Evolutionary conservation across 2,797 vertebrate species (phyloP).

Genomic region (Poeciliopsis paucimaculata): DNA sequence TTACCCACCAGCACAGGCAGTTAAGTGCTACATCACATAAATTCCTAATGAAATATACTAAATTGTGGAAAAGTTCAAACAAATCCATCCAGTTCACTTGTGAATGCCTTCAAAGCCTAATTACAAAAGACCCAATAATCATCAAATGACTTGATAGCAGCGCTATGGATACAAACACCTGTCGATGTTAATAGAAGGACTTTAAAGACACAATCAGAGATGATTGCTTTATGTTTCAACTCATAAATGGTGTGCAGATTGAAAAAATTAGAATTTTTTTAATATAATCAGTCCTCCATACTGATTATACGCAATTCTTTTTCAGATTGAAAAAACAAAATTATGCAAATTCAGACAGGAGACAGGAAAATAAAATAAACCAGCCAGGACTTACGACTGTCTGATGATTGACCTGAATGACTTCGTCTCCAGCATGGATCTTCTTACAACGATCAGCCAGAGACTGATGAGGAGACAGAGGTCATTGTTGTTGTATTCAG

Average conservation of each 20-base stretch:
- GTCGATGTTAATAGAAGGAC: background rate
- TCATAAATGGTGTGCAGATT: conserved; percentile 18
- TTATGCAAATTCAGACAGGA: conserved; percentile 7
- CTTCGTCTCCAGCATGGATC: conserved; percentile 99
- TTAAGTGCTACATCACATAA: background rate
- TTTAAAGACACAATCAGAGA: conserved; percentile 6
- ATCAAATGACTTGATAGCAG: conserved; percentile 9
- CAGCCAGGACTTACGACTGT: conserved; percentile 90
- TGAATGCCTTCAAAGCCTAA: conserved; percentile 21
- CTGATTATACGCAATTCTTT: too few relatives aligned
- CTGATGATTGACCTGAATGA: conserved; percentile 99
- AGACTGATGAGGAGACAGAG: conserved; percentile 81
- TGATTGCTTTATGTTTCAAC: background rate
- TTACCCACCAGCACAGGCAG: background rate
- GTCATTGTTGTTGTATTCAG: conserved; percentile 4
- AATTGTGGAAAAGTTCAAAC: background rate
- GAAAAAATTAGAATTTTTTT: too few relatives aligned
- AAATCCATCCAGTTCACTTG: background rate
- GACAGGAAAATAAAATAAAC: conserved; percentile 13
- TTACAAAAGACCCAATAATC: conserved; percentile 20
- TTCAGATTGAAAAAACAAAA: too few relatives aligned
- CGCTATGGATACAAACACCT: background rate
- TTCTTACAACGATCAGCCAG: conserved; percentile 99
- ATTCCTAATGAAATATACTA: background rate
- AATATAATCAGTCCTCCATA: too few relatives aligned